A percentile compares a stretch with the other conserved stretches of the same genome.
Evolutionary conservation across 2,113 vertebrate species (phyloP).

Genomic region (Datnioides undecimradiatus): DNA sequence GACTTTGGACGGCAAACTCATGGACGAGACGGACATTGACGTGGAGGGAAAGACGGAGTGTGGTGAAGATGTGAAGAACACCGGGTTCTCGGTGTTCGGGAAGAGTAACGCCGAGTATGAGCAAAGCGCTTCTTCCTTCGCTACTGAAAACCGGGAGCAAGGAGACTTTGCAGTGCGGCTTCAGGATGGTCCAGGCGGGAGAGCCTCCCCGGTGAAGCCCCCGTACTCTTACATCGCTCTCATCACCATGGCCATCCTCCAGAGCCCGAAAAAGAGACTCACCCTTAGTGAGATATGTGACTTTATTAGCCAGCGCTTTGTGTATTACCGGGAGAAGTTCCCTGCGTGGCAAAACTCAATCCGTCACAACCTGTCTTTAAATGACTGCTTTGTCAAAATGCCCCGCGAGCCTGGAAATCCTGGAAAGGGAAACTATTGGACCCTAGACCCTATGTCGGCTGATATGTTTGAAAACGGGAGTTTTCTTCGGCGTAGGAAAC

Average conservation of each 20-base stretch:
- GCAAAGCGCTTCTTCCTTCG: conserved; percentile 24
- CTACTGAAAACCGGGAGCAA: conserved; percentile 21
- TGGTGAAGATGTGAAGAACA: not conserved
- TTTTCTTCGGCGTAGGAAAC: conserved; percentile 84
- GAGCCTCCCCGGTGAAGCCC: conserved; percentile 75
- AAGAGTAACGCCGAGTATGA: not conserved
- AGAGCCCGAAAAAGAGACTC: conserved; percentile 84
- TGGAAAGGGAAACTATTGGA: conserved; percentile 87
- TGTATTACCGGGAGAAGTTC: conserved; percentile 84
- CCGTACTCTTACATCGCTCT: conserved; percentile 87
- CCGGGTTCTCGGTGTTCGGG: not conserved
- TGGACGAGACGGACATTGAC: conserved; percentile 71
- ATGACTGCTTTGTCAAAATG: conserved; percentile 86
- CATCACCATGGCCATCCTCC: conserved; percentile 87
- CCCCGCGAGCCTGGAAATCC: conserved; percentile 84
- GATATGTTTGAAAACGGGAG: conserved; percentile 87
- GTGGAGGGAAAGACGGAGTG: conserved; percentile 54
- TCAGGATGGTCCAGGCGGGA: conserved; percentile 22
- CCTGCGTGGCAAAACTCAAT: conserved; percentile 87
- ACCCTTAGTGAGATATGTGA: conserved; percentile 86
- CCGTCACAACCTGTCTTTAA: conserved; percentile 85
- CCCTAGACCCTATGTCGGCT: conserved; percentile 85
- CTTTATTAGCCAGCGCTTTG: conserved; percentile 82
- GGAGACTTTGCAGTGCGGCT: conserved; percentile 8
- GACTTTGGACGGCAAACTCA: conserved; percentile 74